phyloP scores from a whole-genome alignment of 2,113 vertebrate genomes.

The Paratilapia polleni region DNA sequence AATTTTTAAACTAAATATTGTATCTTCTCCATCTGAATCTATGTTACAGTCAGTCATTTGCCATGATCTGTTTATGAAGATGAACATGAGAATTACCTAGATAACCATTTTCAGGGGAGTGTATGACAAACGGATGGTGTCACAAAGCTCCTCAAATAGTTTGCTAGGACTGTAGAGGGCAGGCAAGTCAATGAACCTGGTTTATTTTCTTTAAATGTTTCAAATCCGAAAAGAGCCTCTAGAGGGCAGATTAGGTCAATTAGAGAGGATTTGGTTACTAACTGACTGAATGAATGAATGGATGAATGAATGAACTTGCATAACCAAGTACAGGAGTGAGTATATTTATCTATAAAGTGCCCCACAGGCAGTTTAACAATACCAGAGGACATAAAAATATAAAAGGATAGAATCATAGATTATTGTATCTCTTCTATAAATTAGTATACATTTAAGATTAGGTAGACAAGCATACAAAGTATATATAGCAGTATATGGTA shows the following conservation, averaged over 20 bases:
- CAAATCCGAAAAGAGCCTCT: not conserved
- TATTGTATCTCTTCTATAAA: not conserved
- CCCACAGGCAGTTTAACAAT: not conserved
- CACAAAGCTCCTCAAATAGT: not conserved
- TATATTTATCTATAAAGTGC: not conserved
- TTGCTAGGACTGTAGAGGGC: not conserved
- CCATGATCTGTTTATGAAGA: not conserved
- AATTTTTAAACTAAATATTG: not conserved
- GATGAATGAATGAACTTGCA: not conserved
- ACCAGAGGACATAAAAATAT: not conserved
- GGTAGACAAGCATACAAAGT: not conserved
- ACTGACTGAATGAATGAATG: not conserved
- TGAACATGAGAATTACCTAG: not conserved
- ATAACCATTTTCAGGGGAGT: no score
- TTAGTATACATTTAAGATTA: not conserved
- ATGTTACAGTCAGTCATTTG: not conserved
- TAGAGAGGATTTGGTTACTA: not conserved
- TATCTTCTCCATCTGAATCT: not conserved
- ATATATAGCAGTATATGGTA: not conserved
- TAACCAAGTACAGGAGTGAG: not conserved
- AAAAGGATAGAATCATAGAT: not conserved
- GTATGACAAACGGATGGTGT: no score
- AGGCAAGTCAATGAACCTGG: not conserved
- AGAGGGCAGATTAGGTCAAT: slow-evolving; percentile 4
- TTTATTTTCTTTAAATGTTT: not conserved